phyloP scores from a whole-genome alignment of 2,888 invertebrate genomes.

The Cheilosia scutellata region DNA sequence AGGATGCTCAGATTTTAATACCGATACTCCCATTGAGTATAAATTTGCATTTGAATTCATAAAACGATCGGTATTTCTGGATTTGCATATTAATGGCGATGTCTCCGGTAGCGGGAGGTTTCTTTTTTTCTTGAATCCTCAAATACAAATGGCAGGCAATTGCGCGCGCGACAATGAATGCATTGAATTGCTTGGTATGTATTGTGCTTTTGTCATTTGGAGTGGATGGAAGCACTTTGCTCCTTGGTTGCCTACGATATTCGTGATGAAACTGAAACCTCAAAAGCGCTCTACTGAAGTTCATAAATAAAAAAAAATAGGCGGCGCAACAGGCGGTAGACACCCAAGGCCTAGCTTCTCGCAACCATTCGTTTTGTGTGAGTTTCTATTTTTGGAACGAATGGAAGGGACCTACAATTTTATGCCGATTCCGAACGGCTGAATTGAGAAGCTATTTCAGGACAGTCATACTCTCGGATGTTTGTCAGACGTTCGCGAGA shows the following conservation, averaged over 20 bases:
- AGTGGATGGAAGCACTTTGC: slow-evolving; percentile 14
- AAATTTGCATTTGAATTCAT: slow-evolving; percentile 72
- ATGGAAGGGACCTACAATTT: too few relatives aligned
- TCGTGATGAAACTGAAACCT: slow-evolving; percentile 54
- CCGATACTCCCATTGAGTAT: slow-evolving; percentile 54
- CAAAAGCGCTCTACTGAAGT: slow-evolving; percentile 58
- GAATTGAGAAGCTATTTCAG: too few relatives aligned
- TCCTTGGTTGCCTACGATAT: slow-evolving; percentile 33
- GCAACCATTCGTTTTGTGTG: too few relatives aligned
- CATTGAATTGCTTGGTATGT: slow-evolving; percentile 48
- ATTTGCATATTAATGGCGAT: slow-evolving; percentile 68
- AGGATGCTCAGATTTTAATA: slow-evolving; percentile 50
- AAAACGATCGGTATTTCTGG: slow-evolving; percentile 60
- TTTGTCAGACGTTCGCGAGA: too few relatives aligned
- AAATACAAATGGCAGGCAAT: background rate
- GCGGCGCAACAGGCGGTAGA: too few relatives aligned
- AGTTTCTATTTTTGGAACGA: too few relatives aligned
- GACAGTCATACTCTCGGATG: too few relatives aligned
- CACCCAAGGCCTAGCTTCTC: too few relatives aligned
- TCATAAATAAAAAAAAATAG: too few relatives aligned
- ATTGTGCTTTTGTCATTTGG: slow-evolving; percentile 51
- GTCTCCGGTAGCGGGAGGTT: background rate
- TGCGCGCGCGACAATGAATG: slow-evolving; percentile 33
- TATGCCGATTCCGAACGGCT: too few relatives aligned
- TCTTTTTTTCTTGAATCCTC: background rate